Base-by-base conservation (phyloP, 2,888 invertebrate genomes). In the Gymnoscelis rufifasciata region DNA sequence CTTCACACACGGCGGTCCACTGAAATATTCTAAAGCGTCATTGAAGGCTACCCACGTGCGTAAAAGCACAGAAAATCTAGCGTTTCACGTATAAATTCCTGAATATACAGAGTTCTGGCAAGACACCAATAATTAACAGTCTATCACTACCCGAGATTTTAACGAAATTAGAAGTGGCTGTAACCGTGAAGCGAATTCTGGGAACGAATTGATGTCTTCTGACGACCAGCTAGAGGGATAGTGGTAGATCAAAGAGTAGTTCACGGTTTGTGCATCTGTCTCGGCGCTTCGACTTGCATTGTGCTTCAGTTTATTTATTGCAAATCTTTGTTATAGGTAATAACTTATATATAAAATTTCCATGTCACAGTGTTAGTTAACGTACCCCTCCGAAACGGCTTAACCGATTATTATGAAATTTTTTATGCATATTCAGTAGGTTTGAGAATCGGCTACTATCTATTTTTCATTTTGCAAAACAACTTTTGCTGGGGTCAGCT, bases 71-170 rank as follows among this genome's bases (percentile, higher is more conserved):
- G 49, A 51, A 50, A 54, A 56, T 60, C 58, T 62, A 51, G 55
- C 60, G 61, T 63, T 60, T 56, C 51, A 47, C 30, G 54, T 61
- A 60, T 60, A 59, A 61, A 54, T 62, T 64, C 52, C 56, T 52
- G 57, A 59, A 57, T 54, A 52, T 45, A 33, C 46, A 60, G 60
- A 11, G 54, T 58, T 65, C 71, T 80, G 78, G 78, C 78, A 66
- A 35, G 54, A 50, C 15, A 65, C 72, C 77, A 78, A 72, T 59
- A 56, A 65, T 60, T 43, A 60, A 56, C 48, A 55, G 56, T 60
- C 64, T 66, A 66, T 69, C 70, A 64, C 69, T 68, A 71, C 57
- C 66, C 67, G 57, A 68, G 62, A 69, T 62, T 65, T 60, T 56
- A 56, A 63, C 64, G 33, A 65, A 70, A 63, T 71, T 66, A 65